These are phyloP conservation scores for Anarhynchus alexandrinus DNA, from an alignment of 2,113 vertebrate species.

Conservation along the genomic window DNA sequence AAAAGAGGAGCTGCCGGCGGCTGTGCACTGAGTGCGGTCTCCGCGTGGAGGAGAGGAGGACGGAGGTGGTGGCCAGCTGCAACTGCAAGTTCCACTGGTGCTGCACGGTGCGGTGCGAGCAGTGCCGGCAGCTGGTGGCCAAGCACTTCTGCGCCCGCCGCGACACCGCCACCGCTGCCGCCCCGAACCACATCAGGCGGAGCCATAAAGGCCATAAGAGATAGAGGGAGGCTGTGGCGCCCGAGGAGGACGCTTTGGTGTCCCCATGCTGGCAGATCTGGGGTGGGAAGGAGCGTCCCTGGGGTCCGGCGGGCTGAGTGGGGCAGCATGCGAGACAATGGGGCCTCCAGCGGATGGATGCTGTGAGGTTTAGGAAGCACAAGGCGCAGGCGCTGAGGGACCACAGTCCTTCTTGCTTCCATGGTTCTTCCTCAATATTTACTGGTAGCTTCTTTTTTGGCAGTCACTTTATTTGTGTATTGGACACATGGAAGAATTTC, in stretches of 20 bases:
- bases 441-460: not conserved
- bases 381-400: not conserved
- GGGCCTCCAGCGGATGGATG: not conserved
- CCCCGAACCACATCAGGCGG: slow-evolving; percentile 64
- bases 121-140: slow-evolving; percentile 82
- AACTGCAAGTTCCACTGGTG: slow-evolving; percentile 98
- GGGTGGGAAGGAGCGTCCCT: not conserved
- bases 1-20: slow-evolving; percentile 83
- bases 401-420: not conserved
- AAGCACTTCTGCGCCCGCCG: slow-evolving; percentile 84
- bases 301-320: rapidly evolving
- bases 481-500: not conserved
- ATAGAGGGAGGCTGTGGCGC: not conserved
- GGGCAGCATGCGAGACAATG: rapidly evolving
- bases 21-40: slow-evolving; percentile 90
- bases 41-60: slow-evolving; percentile 80
- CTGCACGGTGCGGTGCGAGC: slow-evolving; percentile 91
- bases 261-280: rapidly evolving
- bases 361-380: not conserved
- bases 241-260: not conserved
- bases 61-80: slow-evolving; percentile 85
- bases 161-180: not conserved
- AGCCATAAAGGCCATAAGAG: slow-evolving; percentile 61
- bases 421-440: not conserved
- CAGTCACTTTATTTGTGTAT: not conserved